Evolutionary conservation across 1,140 invertebrate genomes (phyloP).

Genomic region (Macrocentrus cingulum): DNA sequence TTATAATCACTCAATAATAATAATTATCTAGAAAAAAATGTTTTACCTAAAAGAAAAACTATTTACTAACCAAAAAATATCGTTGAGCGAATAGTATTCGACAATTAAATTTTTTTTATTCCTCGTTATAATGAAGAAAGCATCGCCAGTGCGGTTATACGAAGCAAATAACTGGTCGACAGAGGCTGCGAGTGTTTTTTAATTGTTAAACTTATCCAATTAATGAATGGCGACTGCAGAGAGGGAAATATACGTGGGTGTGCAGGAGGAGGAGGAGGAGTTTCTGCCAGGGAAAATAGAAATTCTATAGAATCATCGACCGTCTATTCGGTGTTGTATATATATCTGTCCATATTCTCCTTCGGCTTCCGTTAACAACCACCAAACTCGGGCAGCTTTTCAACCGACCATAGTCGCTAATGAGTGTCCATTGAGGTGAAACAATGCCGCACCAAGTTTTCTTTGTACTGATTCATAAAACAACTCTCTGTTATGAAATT

Average conservation of each 20-base stretch:
- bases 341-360: slow-evolving; percentile 15
- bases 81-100: too few species aligned
- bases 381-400: slow-evolving; percentile 18
- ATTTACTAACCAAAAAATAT: too few species aligned
- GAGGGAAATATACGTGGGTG: background rate
- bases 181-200: slow-evolving; percentile 12
- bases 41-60: too few species aligned
- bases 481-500: slow-evolving; percentile 29
- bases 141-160: background rate
- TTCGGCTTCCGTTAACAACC: background rate
- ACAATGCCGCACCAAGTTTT: slow-evolving; percentile 34
- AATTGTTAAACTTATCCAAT: slow-evolving; percentile 32
- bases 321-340: slow-evolving; percentile 10
- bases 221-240: slow-evolving; percentile 21
- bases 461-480: slow-evolving; percentile 37
- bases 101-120: too few species aligned
- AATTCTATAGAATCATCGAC: slow-evolving; percentile 27
- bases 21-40: too few species aligned
- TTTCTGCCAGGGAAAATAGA: background rate
- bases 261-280: background rate
- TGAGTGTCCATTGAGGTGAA: slow-evolving; percentile 36
- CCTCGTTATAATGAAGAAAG: background rate
- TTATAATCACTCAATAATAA: too few species aligned
- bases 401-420: slow-evolving; percentile 31
- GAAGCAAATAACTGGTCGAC: background rate